Evolutionary conservation across 2,113 vertebrate genomes (phyloP).

Genomic region (Leptocoma aspasia): DNA sequence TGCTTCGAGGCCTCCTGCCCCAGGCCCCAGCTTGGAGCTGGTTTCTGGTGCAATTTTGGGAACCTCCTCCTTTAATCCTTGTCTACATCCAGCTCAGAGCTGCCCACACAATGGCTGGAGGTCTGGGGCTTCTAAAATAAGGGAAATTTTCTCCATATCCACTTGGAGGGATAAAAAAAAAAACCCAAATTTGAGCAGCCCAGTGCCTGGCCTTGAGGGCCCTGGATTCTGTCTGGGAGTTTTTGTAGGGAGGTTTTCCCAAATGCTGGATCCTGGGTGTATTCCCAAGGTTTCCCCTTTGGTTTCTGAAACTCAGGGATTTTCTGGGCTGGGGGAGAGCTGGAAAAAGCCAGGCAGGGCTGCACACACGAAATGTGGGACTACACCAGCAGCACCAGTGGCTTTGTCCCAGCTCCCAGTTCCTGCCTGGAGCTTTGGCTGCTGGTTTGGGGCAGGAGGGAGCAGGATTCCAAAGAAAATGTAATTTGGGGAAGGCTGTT

Average conservation of each 20-base stretch:
- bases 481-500: neutral
- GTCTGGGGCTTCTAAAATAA: neutral
- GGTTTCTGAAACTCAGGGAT: neutral
- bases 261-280: neutral
- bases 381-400: neutral
- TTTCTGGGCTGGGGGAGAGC: neutral
- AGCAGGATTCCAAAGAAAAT: neutral
- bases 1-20: neutral
- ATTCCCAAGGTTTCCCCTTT: neutral
- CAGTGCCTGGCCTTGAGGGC: fast-evolving
- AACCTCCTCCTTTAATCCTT: fast-evolving
- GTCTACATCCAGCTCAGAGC: fast-evolving
- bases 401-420: neutral
- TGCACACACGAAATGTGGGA: fast-evolving
- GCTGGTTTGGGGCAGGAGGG: neutral
- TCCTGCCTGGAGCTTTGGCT: neutral
- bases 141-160: neutral
- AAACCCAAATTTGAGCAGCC: fast-evolving
- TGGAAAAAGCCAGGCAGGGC: neutral
- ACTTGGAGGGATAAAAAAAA: neutral
- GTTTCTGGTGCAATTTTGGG: fast-evolving
- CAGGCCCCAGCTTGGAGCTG: fast-evolving
- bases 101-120: fast-evolving
- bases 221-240: too few relatives aligned
- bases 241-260: neutral